A percentile compares a stretch with the other conserved stretches of the same genome.
These are phyloP conservation scores for Eupithecia insigniata DNA, from an alignment of 2,888 invertebrate species.

Conservation along the genomic window DNA sequence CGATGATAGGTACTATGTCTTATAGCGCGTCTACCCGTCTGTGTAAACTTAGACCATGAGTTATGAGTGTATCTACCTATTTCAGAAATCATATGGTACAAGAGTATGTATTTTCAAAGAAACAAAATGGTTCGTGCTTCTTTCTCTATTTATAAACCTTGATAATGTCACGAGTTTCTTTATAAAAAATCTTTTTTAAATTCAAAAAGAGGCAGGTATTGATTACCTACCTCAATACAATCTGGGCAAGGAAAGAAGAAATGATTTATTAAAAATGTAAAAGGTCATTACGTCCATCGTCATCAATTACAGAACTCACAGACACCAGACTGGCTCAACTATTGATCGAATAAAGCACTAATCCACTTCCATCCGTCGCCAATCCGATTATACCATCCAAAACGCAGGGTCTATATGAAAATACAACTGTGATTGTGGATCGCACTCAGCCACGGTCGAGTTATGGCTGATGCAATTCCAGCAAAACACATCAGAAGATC, in stretches of 20 bases:
- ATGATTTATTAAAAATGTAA: not conserved
- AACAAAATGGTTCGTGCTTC: not conserved
- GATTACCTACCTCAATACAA: not conserved
- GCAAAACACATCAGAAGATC: conserved; percentile 56
- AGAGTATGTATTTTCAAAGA: not conserved
- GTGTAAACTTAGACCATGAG: not conserved
- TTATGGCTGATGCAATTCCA: conserved; percentile 55
- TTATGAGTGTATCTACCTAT: no score
- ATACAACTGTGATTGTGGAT: conserved; percentile 53
- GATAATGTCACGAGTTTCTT: not conserved
- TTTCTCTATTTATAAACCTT: not conserved
- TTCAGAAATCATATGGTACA: not conserved
- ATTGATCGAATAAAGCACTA: conserved; percentile 18
- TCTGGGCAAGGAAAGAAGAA: no score
- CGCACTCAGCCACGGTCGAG: conserved; percentile 51
- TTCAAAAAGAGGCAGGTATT: not conserved
- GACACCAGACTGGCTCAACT: not conserved
- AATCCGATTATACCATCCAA: conserved; percentile 52
- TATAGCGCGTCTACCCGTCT: not conserved
- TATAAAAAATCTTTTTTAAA: not conserved
- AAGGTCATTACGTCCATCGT: not conserved
- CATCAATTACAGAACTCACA: not conserved
- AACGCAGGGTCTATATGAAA: conserved; percentile 49
- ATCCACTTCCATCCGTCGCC: conserved; percentile 28
- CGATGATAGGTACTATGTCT: not conserved